Evolutionary conservation across 2,888 invertebrate genomes (phyloP).

Genomic region (Folsomia candida): DNA sequence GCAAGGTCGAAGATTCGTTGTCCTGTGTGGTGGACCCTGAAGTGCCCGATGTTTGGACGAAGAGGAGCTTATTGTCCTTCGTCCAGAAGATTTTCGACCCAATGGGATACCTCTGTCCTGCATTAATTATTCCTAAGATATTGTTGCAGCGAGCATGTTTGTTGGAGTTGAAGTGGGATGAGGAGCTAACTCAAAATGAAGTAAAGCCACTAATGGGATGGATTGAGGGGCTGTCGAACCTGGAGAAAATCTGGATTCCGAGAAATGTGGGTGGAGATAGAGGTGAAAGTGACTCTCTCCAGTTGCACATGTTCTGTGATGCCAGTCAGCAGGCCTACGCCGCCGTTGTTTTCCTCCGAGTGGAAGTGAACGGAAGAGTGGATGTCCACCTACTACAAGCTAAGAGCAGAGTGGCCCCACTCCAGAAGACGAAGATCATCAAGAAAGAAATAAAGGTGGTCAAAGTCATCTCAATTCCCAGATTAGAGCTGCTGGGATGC

Average conservation of each 20-base stretch:
- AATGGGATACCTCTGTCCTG: constrained; percentile 12
- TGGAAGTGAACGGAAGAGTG: constrained; percentile 25
- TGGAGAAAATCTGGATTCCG: constrained; percentile 43
- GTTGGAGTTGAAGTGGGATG: constrained; percentile 28
- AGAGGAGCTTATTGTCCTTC: constrained; percentile 5
- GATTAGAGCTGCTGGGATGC: constrained; percentile 51
- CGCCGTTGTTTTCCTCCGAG: constrained; percentile 46
- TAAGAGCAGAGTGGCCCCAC: constrained; percentile 51
- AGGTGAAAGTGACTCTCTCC: constrained; percentile 9
- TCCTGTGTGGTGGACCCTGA: not conserved
- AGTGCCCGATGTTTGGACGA: not conserved
- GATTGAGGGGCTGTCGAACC: constrained; percentile 32
- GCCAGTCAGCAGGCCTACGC: constrained; percentile 50
- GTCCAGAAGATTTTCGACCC: constrained; percentile 24
- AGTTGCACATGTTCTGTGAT: constrained; percentile 51
- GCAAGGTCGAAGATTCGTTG: not conserved
- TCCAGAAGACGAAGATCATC: constrained; percentile 49
- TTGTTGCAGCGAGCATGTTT: constrained; percentile 37
- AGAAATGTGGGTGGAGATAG: constrained; percentile 23
- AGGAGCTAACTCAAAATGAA: not conserved
- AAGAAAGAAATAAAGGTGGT: too few relatives aligned
- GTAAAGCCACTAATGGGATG: constrained; percentile 29
- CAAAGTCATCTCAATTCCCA: constrained; percentile 45
- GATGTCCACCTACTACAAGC: constrained; percentile 47
- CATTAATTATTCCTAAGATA: constrained; percentile 9